Percentiles rank a stretch among this genome's conserved stretches.
Evolutionary conservation across 2,797 vertebrate genomes (phyloP).

Genomic region (Gadopsis bispinosus): DNA sequence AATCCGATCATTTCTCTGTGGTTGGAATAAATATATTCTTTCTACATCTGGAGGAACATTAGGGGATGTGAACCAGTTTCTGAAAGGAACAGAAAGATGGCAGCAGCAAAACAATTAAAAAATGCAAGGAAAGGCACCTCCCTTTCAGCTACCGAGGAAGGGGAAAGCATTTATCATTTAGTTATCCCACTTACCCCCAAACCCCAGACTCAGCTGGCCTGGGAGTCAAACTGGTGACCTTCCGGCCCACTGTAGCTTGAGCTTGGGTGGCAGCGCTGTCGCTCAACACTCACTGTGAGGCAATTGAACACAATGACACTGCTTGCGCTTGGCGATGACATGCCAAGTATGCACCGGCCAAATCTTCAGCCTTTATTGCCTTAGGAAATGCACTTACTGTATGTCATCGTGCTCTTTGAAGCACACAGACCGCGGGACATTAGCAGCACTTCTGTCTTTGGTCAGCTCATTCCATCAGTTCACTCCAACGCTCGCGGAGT

Average conservation of each 20-base stretch:
- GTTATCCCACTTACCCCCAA: background rate
- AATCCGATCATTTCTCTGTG: no score
- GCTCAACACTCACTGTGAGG: slow-evolving; percentile 56
- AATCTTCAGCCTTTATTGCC: slow-evolving; percentile 68
- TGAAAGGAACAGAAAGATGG: no score
- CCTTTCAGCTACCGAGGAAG: background rate
- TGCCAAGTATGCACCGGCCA: slow-evolving; percentile 62
- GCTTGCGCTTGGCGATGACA: slow-evolving; percentile 60
- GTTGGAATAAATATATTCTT: no score
- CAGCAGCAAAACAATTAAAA: no score
- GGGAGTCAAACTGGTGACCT: slow-evolving; percentile 41
- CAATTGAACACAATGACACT: slow-evolving; percentile 49
- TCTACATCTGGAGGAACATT: no score
- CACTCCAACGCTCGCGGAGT: slow-evolving; percentile 24
- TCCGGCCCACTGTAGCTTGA: slow-evolving; percentile 1
- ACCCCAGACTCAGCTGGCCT: background rate
- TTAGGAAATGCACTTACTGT: slow-evolving; percentile 65
- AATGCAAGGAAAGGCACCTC: background rate
- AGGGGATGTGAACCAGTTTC: no score
- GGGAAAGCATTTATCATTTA: slow-evolving; percentile 1
- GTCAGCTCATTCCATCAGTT: slow-evolving; percentile 52
- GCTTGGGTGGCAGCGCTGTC: slow-evolving; percentile 51
- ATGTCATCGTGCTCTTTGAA: slow-evolving; percentile 68
- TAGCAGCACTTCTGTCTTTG: slow-evolving; percentile 63
- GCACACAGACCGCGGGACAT: slow-evolving; percentile 58